These are phyloP conservation scores for Byasa hedistus DNA, from an alignment of 2,888 invertebrate species.

Conservation along the genomic window DNA sequence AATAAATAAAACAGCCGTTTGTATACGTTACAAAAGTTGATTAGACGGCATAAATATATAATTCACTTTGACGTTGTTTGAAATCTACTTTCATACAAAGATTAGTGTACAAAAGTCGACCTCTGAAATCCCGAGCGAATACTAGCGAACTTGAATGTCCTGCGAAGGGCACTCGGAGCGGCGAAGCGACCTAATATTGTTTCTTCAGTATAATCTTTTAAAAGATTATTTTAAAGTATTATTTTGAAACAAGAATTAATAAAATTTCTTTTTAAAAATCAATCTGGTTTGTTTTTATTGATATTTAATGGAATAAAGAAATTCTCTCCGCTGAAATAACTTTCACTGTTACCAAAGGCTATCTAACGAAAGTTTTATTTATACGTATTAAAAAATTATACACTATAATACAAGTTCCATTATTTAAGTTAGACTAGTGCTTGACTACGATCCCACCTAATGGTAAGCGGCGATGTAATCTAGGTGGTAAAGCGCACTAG, in stretches of 20 bases:
- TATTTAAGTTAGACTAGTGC: too few species aligned
- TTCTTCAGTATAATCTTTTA: neutral
- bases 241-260: neutral
- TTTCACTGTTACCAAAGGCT: too few species aligned
- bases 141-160: neutral
- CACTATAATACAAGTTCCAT: too few species aligned
- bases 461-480: too few species aligned
- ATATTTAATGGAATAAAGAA: too few species aligned
- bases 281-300: too few species aligned
- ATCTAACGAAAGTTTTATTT: too few species aligned
- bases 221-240: neutral
- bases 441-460: too few species aligned
- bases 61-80: conserved; percentile 6
- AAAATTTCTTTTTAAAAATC: too few species aligned
- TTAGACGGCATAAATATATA: neutral
- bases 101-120: conserved; percentile 3
- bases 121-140: neutral
- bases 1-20: neutral
- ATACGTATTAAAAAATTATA: too few species aligned
- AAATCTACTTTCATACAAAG: neutral
- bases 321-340: too few species aligned
- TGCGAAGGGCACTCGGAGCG: conserved; percentile 1
- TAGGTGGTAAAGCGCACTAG: too few species aligned
- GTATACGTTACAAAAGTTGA: neutral
- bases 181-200: neutral